Conservation (phyloP, 2,888 invertebrate species). For the Liposcelis brunnea region DNA sequence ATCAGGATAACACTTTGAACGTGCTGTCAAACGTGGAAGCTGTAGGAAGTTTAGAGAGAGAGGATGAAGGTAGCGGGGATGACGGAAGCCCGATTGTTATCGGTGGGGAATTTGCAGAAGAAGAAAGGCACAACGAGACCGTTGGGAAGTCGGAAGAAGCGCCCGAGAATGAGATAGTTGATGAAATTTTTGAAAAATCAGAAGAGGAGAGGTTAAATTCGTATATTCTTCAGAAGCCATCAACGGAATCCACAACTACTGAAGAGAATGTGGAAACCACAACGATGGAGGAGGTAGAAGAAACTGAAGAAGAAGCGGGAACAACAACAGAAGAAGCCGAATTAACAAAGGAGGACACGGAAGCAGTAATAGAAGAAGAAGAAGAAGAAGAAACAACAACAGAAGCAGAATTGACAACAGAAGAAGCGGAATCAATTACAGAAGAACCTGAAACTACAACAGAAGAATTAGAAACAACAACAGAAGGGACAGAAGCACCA, state of each 20-base stretch:
- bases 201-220: too few relatives aligned
- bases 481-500: neutral
- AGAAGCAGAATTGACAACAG: neutral
- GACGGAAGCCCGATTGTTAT: neutral
- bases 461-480: neutral
- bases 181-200: neutral
- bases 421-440: neutral
- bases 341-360: neutral
- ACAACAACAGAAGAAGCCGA: neutral
- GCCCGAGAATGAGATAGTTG: neutral
- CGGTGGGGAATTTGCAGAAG: neutral
- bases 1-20: neutral
- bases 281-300: neutral
- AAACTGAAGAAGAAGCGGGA: neutral
- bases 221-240: too few relatives aligned
- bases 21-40: neutral
- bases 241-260: too few relatives aligned
- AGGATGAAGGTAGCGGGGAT: neutral
- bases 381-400: neutral
- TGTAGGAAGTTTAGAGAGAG: neutral
- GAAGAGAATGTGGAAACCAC: too few relatives aligned
- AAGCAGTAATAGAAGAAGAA: neutral
- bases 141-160: neutral
- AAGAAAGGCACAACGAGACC: neutral
- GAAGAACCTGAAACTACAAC: neutral